phyloP scores from a whole-genome alignment of 2,797 vertebrate genomes.

The Muscicapa striata region DNA sequence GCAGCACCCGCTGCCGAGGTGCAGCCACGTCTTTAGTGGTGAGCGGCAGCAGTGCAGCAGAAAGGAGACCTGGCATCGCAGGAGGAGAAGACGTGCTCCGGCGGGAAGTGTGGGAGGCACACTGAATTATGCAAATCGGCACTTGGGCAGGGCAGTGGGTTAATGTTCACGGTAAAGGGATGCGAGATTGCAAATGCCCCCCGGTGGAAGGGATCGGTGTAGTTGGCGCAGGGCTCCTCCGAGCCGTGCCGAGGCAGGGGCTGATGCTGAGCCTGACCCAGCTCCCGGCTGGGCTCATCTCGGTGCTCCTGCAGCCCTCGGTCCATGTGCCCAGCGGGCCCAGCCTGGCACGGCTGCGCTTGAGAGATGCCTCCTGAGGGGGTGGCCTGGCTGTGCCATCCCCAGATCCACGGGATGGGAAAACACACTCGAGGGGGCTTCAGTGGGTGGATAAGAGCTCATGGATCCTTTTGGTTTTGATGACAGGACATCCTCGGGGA shows the following conservation, averaged over 20 bases:
- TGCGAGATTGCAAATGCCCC: neutral
- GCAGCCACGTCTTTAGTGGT: neutral
- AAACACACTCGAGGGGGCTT: rapidly evolving
- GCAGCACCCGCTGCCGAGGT: neutral
- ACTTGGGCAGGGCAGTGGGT: conserved; percentile 13
- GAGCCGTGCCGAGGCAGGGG: rapidly evolving
- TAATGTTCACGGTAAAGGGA: conserved; percentile 15
- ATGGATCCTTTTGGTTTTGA: neutral
- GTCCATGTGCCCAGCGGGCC: neutral
- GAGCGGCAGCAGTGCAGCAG: neutral
- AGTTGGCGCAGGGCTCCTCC: neutral
- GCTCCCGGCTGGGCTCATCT: rapidly evolving
- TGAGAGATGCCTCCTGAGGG: rapidly evolving
- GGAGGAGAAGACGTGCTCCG: neutral
- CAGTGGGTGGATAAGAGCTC: rapidly evolving
- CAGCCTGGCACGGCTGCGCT: no score
- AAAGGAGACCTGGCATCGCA: neutral
- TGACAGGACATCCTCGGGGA: neutral
- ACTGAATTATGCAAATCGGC: neutral
- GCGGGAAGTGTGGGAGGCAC: neutral
- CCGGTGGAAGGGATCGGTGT: neutral
- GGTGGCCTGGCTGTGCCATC: neutral
- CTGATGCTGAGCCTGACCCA: neutral
- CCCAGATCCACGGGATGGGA: neutral
- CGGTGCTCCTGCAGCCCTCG: rapidly evolving